phyloP scores from a whole-genome alignment of 2,888 invertebrate genomes.

The Epiblema foenella region DNA sequence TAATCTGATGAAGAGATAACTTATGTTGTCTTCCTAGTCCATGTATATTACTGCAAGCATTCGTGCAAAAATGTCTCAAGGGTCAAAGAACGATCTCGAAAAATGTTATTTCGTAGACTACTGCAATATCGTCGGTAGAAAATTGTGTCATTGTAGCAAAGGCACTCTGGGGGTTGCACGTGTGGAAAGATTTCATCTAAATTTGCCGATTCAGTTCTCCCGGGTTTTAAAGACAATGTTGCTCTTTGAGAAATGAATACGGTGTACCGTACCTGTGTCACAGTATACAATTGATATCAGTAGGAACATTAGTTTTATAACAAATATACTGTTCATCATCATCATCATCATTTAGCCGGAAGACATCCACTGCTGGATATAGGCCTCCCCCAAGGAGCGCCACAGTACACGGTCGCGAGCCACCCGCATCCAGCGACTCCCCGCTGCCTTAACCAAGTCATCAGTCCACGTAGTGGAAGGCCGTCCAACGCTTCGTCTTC shows the following conservation, averaged over 20 bases:
- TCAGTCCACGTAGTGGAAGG: too few relatives aligned
- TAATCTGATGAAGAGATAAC: background rate
- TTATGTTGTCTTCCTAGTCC: background rate
- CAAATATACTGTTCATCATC: too few relatives aligned
- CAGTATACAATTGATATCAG: background rate
- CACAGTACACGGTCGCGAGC: too few relatives aligned
- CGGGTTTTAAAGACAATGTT: slow-evolving; percentile 37
- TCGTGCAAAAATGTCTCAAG: background rate
- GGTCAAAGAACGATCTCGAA: background rate
- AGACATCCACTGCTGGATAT: too few relatives aligned
- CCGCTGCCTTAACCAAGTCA: too few relatives aligned
- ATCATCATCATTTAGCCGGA: too few relatives aligned
- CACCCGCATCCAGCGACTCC: too few relatives aligned
- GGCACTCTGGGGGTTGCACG: slow-evolving; percentile 20
- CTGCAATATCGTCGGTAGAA: background rate
- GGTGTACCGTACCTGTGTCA: slow-evolving; percentile 17
- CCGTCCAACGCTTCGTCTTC: too few relatives aligned
- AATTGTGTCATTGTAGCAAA: slow-evolving; percentile 27
- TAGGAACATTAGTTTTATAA: too few relatives aligned
- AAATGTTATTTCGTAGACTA: slow-evolving; percentile 16
- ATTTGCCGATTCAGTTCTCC: slow-evolving; percentile 34
- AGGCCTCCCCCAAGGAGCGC: too few relatives aligned
- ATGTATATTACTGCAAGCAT: background rate
- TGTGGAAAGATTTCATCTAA: slow-evolving; percentile 33
- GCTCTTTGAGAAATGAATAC: slow-evolving; percentile 30